Base-by-base conservation (phyloP, 2,113 vertebrate species). In the Numenius arquata region DNA sequence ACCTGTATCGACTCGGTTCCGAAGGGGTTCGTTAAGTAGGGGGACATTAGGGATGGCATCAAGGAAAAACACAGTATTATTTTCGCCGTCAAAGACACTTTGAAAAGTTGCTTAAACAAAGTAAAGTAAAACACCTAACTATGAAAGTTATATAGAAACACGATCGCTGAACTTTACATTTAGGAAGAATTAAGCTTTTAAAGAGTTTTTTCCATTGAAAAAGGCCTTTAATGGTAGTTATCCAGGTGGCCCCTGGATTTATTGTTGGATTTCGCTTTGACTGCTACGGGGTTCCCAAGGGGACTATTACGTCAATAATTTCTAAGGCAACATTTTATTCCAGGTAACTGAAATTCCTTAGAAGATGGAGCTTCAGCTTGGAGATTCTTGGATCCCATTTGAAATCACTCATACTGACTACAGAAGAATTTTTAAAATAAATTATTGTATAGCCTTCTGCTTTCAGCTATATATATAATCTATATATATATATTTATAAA, bases 191-290 rank as follows among this genome's bases (percentile, higher is more conserved):
- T 98, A 98, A 97, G 95, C 97, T 98, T 98, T 98, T 97, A 96
- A 98, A 96, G 93, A 91, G 78, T 95, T 95, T 95, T 94, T 97
- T 89, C 94, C 95, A 89, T 91, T 95, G 79, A 97, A 97, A 87
- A 97, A 96, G 79, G 96, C 85, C 96, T 97, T 98, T 97, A 97
- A 96, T 88, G 36, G 94, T 95, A 87, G 92, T 98, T 96, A 96
- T 97, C 97, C 98, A 98, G 98, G 98, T 98, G 97, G 98, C 97
- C 98, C 96, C 98, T 94, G 94, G 97, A 97, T 98, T 98, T 98
- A 98, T 97, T 98, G 98, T 97, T 97, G 97, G 96, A 96, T 98
- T 97, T 98, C 76, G 58, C 97, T 97, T 97, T 97, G 97, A 97
- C 98, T 98, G 97, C 94, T 97, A 70, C 32, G 96, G 77, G 80